These are phyloP conservation scores for Cheilosia soror DNA, from an alignment of 2,888 invertebrate genomes.

Conservation along the genomic window DNA sequence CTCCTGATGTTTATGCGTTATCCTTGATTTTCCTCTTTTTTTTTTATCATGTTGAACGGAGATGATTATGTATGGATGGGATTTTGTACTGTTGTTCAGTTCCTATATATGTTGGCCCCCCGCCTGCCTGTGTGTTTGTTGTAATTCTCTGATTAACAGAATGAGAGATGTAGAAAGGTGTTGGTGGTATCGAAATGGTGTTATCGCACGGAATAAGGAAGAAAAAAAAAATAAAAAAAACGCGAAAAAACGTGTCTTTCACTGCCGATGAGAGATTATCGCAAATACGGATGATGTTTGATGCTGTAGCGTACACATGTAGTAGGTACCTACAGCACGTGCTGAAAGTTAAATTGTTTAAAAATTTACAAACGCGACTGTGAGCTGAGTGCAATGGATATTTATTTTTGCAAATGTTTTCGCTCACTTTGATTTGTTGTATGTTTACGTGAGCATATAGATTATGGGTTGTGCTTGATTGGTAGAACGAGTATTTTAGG, in stretches of 20 bases:
- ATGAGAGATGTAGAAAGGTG: slow-evolving; percentile 13
- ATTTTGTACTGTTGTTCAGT: background rate
- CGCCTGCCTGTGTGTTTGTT: slow-evolving; percentile 20
- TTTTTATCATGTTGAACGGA: slow-evolving; percentile 5
- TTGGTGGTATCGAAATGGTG: slow-evolving; percentile 35
- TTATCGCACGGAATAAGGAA: slow-evolving; percentile 36
- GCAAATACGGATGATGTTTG: slow-evolving; percentile 34
- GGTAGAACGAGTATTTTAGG: background rate
- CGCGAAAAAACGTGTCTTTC: slow-evolving; percentile 52
- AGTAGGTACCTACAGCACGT: slow-evolving; percentile 26
- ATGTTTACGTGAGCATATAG: background rate
- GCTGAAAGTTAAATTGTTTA: slow-evolving; percentile 48
- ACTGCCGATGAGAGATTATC: slow-evolving; percentile 54
- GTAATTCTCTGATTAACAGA: slow-evolving; percentile 60
- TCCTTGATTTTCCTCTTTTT: slow-evolving; percentile 32
- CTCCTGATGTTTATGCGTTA: slow-evolving; percentile 58
- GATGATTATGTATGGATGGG: slow-evolving; percentile 14
- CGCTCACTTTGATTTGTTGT: background rate
- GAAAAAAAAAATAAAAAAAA: slow-evolving; percentile 4
- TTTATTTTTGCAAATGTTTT: slow-evolving; percentile 29
- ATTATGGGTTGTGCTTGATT: background rate
- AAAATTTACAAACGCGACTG: slow-evolving; percentile 30
- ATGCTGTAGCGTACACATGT: slow-evolving; percentile 25
- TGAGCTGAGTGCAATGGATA: slow-evolving; percentile 38
- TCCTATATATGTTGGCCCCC: background rate